phyloP scores from a whole-genome alignment of 1,140 invertebrate species.

The Stegodyphus mimosarum region DNA sequence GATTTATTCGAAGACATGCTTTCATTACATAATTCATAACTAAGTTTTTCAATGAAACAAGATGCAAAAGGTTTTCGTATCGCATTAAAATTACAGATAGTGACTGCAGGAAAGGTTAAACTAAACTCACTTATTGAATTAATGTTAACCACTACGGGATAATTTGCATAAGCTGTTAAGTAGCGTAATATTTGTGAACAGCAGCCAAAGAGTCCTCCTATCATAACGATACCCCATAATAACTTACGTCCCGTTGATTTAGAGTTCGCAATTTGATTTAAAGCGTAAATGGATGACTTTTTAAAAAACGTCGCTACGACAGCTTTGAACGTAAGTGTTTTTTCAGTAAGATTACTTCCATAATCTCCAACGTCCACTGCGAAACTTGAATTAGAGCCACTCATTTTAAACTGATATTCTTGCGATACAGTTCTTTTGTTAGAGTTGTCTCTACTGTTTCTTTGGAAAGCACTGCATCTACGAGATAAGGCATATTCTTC shows the following conservation, averaged over 20 bases:
- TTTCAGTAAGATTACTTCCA: no score
- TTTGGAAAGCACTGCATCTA: no score
- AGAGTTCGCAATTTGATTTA: conserved; percentile 45
- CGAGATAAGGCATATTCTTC: no score
- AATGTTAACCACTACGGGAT: conserved; percentile 36
- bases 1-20: not conserved
- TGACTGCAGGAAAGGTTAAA: conserved; percentile 34
- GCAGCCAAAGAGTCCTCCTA: conserved; percentile 21
- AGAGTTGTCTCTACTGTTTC: no score
- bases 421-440: no score
- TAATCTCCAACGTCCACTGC: no score
- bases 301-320: conserved; percentile 14
- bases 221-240: conserved; percentile 38
- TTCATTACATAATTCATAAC: not conserved
- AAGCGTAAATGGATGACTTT: conserved; percentile 44
- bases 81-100: conserved; percentile 42
- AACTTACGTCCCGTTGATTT: conserved; percentile 20
- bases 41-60: not conserved
- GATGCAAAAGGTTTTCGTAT: not conserved
- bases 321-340: no score
- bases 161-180: conserved; percentile 18
- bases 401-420: no score
- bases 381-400: no score
- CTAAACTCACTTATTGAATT: conserved; percentile 13
- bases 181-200: conserved; percentile 29